These are phyloP conservation scores for Thaleichthys pacificus DNA, from an alignment of 2,797 vertebrate genomes.

Conservation along the genomic window DNA sequence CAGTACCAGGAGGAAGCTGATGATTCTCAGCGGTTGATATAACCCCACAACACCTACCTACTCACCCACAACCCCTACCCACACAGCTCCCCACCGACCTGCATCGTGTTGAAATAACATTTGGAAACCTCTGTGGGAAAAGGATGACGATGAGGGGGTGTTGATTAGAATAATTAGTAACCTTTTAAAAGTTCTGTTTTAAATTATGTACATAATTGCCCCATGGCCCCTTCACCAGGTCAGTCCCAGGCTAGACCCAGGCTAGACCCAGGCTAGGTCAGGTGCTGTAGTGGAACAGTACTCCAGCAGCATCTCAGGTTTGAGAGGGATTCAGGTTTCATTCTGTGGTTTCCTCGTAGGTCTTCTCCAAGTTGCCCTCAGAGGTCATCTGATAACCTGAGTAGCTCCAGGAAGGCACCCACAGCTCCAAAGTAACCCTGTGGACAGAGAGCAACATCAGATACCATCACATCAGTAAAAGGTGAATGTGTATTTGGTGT, in stretches of 20 bases:
- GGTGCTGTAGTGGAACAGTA: constrained; percentile 62
- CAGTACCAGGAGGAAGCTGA: background rate
- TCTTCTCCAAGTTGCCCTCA: constrained; percentile 49
- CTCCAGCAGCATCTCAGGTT: constrained; percentile 56
- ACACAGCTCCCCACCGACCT: constrained; percentile 21
- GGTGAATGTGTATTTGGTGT: background rate
- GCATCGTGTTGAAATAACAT: background rate
- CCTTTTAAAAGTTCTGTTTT: constrained; percentile 71
- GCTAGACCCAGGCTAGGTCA: constrained; percentile 43
- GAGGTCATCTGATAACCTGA: constrained; percentile 84
- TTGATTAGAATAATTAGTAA: constrained; percentile 60
- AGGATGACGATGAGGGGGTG: constrained; percentile 3
- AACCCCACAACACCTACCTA: background rate
- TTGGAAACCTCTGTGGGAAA: background rate
- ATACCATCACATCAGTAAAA: background rate
- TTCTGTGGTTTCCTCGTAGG: background rate
- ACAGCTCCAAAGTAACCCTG: constrained; percentile 92
- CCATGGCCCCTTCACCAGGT: constrained; percentile 27
- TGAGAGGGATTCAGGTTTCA: background rate
- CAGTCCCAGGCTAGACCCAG: constrained; percentile 30
- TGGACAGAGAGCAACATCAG: constrained; percentile 21
- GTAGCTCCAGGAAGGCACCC: constrained; percentile 85
- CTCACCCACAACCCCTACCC: too few relatives aligned
- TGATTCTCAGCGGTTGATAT: background rate
- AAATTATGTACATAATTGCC: constrained; percentile 75